Percentiles rank a stretch among this genome's conserved stretches.
These are phyloP conservation scores for Reticulitermes lucifugus DNA, from an alignment of 2,888 invertebrate species.

Conservation along the genomic window DNA sequence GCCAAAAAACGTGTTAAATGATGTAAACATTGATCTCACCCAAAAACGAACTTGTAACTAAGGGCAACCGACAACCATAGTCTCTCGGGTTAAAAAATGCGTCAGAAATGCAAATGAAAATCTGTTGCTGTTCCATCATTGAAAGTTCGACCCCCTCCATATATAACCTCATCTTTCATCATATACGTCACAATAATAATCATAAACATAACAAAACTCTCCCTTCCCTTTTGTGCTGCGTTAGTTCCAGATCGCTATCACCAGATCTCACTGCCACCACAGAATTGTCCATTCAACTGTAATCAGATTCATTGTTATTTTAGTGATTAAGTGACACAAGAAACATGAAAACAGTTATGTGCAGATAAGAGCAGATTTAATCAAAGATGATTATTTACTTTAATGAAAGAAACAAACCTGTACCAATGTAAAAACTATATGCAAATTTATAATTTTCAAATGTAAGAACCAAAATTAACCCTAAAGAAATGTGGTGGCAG, in stretches of 20 bases:
- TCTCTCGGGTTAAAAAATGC: background rate
- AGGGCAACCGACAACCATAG: background rate
- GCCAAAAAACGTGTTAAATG: slow-evolving; percentile 32
- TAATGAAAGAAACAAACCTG: too few relatives aligned
- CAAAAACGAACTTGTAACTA: slow-evolving; percentile 5
- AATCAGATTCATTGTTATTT: slow-evolving; percentile 3
- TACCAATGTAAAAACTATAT: too few relatives aligned
- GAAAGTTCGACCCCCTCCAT: slow-evolving; percentile 24
- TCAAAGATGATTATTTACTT: too few relatives aligned
- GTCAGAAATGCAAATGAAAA: slow-evolving; percentile 38
- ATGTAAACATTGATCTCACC: slow-evolving; percentile 13
- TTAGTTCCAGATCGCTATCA: slow-evolving; percentile 29
- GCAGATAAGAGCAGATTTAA: too few relatives aligned
- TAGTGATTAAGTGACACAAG: background rate
- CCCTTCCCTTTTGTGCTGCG: background rate
- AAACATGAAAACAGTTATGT: background rate
- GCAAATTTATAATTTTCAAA: too few relatives aligned
- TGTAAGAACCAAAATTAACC: too few relatives aligned
- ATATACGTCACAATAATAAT: slow-evolving; percentile 33
- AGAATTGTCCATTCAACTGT: slow-evolving; percentile 8
- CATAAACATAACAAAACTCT: slow-evolving; percentile 31
- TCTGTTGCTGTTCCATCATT: slow-evolving; percentile 34
- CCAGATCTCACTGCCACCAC: slow-evolving; percentile 21
- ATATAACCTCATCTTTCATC: slow-evolving; percentile 28
- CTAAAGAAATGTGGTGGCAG: too few relatives aligned